Conservation (phyloP, 2,888 invertebrate genomes). For the Liposcelis brunnea region DNA sequence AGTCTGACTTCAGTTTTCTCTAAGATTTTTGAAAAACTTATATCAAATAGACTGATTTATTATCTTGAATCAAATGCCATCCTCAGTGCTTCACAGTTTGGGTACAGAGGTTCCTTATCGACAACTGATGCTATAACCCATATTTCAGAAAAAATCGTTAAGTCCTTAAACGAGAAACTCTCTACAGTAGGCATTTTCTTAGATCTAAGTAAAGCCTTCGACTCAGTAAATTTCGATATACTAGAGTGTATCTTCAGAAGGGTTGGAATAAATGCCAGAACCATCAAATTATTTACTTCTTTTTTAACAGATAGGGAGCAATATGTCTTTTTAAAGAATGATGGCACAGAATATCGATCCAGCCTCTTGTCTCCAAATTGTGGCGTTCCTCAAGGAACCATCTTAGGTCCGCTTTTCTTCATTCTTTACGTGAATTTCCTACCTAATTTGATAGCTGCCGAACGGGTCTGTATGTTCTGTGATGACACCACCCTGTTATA, state of each 20-base stretch:
- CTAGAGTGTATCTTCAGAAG: not conserved
- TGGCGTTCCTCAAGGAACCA: not conserved
- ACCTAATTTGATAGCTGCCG: no score
- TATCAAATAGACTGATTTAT: not conserved
- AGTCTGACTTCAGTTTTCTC: not conserved
- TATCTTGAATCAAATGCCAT: not conserved
- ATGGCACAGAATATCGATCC: no score
- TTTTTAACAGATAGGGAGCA: not conserved
- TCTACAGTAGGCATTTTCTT: not conserved
- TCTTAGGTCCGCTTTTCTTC: not conserved
- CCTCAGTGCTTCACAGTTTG: not conserved
- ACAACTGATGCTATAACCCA: not conserved
- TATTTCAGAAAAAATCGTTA: not conserved
- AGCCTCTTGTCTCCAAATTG: no score
- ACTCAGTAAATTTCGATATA: not conserved
- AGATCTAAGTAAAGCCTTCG: slow-evolving; percentile 1
- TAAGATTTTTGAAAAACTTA: not conserved
- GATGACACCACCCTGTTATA: no score
- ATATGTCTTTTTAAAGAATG: not conserved
- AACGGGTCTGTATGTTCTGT: no score
- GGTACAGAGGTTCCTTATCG: not conserved
- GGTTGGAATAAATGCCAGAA: not conserved
- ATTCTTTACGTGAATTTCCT: no score
- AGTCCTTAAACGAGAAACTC: not conserved
- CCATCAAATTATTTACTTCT: not conserved